A percentile compares a stretch with the other conserved stretches of the same genome.
phyloP scores from a whole-genome alignment of 2,113 vertebrate genomes.

The Acrocephalus arundinaceus region DNA sequence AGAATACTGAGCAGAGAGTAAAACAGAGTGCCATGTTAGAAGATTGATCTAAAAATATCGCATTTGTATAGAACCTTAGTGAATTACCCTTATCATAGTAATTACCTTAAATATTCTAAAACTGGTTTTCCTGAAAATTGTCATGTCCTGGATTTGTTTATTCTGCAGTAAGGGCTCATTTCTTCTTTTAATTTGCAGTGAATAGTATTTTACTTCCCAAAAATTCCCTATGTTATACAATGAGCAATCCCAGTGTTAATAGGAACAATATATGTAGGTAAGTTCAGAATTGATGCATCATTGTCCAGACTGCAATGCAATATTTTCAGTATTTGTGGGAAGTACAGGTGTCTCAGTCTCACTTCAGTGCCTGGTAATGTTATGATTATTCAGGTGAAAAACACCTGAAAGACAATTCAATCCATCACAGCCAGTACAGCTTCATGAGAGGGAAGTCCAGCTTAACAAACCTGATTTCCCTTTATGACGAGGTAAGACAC shows the following conservation, averaged over 20 bases:
- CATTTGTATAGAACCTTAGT: neutral
- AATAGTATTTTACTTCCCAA: neutral
- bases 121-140: neutral
- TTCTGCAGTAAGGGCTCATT: neutral
- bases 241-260: neutral
- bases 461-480: neutral
- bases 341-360: accelerated
- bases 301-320: neutral
- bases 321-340: neutral
- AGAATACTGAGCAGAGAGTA: neutral
- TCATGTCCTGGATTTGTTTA: neutral
- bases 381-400: neutral
- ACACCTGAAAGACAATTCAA: neutral
- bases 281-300: neutral
- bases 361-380: neutral
- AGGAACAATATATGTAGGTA: neutral
- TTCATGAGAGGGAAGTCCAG: neutral
- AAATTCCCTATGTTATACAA: neutral
- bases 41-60: neutral
- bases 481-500: neutral
- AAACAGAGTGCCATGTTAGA: neutral
- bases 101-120: neutral
- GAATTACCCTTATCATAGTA: neutral
- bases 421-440: neutral
- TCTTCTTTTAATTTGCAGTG: neutral